A percentile compares a stretch with the other conserved stretches of the same genome.
Evolutionary conservation across 2,797 vertebrate species (phyloP).

Genomic region (Mormyrus proboscirostris): DNA sequence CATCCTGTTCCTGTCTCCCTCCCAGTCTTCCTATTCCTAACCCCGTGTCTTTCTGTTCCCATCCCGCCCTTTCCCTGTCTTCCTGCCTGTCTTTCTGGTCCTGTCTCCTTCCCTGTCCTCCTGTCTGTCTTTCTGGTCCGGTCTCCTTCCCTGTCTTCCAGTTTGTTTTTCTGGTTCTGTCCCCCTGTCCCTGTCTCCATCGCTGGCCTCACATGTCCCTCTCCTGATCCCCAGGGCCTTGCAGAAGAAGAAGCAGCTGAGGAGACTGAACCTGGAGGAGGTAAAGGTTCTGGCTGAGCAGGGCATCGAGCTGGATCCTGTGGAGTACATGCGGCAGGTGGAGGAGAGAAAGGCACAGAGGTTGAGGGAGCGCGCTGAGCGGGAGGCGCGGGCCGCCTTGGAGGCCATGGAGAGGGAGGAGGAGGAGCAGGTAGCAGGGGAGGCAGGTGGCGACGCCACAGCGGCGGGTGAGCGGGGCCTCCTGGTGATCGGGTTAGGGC

Average conservation of each 20-base stretch:
- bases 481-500: neutral
- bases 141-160: neutral
- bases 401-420: constrained; percentile 67
- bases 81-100: too few relatives aligned
- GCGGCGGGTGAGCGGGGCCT: constrained; percentile 32
- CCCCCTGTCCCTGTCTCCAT: neutral
- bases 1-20: too few relatives aligned
- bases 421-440: constrained; percentile 40
- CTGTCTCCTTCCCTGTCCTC: neutral
- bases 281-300: constrained; percentile 74
- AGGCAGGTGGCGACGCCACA: neutral
- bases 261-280: constrained; percentile 84
- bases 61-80: too few relatives aligned
- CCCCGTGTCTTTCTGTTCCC: too few relatives aligned
- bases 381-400: constrained; percentile 65
- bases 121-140: neutral
- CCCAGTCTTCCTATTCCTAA: too few relatives aligned
- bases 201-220: neutral
- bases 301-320: constrained; percentile 62
- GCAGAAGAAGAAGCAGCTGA: constrained; percentile 79
- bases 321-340: constrained; percentile 61
- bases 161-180: neutral
- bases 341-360: constrained; percentile 69
- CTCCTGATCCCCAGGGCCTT: constrained; percentile 64
- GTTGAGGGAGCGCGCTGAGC: constrained; percentile 54